Evolutionary conservation across 2,888 invertebrate genomes (phyloP).

Genomic region (Stenodera caucasica): DNA sequence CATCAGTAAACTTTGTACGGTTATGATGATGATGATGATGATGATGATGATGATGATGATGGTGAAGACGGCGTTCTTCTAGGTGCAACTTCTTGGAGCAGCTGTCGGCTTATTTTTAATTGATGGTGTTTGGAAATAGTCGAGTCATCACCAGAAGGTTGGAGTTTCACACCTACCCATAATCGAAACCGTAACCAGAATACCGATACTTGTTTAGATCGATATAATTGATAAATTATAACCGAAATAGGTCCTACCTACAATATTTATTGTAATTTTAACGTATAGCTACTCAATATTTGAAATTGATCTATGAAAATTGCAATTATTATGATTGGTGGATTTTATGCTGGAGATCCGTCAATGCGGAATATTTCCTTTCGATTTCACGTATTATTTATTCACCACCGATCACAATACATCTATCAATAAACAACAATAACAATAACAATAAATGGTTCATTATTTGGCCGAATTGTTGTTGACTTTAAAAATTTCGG

Average conservation of each 20-base stretch:
- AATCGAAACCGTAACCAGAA: constrained; percentile 44
- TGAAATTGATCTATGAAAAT: too few relatives aligned
- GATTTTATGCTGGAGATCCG: too few relatives aligned
- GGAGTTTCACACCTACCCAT: constrained; percentile 53
- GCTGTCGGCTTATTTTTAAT: constrained; percentile 54
- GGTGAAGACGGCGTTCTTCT: constrained; percentile 10
- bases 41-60: constrained; percentile 17
- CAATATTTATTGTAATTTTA: too few relatives aligned
- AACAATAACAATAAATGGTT: not conserved
- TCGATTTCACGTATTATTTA: not conserved
- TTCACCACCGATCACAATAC: not conserved
- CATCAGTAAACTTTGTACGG: constrained; percentile 5
- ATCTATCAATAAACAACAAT: not conserved
- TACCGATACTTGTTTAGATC: constrained; percentile 37
- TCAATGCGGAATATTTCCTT: not conserved
- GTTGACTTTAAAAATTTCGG: not conserved
- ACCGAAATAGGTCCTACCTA: too few relatives aligned
- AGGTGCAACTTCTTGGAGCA: constrained; percentile 35
- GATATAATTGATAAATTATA: constrained; percentile 30
- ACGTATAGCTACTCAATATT: too few relatives aligned
- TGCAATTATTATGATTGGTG: too few relatives aligned
- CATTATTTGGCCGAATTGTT: not conserved
- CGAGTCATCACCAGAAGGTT: constrained; percentile 53
- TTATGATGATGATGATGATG: constrained; percentile 13
- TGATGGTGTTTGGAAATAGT: constrained; percentile 52